phyloP scores from a whole-genome alignment of 2,113 vertebrate species.

The Montifringilla adamsi region DNA sequence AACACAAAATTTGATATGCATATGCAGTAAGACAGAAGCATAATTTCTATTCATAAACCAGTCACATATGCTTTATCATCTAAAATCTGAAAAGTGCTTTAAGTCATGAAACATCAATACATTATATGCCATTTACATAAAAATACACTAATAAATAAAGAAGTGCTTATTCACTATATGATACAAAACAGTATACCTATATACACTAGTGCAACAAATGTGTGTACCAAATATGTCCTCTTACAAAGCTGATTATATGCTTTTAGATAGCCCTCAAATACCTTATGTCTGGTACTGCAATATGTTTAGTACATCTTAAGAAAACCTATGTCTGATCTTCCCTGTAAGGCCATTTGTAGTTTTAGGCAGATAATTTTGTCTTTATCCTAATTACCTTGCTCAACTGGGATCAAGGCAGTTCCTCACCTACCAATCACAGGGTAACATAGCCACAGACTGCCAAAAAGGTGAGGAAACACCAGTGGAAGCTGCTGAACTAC shows the following conservation, averaged over 20 bases:
- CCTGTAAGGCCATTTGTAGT: neutral
- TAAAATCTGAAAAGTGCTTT: neutral
- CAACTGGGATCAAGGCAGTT: neutral
- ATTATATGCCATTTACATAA: neutral
- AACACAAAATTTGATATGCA: neutral
- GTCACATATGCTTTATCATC: neutral
- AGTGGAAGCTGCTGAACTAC: neutral
- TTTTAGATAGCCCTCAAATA: constrained; percentile 32
- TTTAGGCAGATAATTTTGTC: neutral
- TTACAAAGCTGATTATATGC: constrained; percentile 43
- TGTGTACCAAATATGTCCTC: neutral
- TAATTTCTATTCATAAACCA: neutral
- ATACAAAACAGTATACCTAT: neutral
- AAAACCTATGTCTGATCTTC: neutral
- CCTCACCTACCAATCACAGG: neutral
- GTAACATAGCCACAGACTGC: neutral
- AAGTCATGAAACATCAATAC: neutral
- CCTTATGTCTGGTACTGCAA: neutral
- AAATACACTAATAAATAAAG: neutral
- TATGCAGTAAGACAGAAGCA: neutral
- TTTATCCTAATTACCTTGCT: neutral
- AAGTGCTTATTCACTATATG: neutral
- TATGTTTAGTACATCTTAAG: neutral
- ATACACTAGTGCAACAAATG: neutral
- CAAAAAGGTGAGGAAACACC: neutral